Base-by-base conservation (phyloP, 2,113 vertebrate species). In the Siniperca chuatsi region DNA sequence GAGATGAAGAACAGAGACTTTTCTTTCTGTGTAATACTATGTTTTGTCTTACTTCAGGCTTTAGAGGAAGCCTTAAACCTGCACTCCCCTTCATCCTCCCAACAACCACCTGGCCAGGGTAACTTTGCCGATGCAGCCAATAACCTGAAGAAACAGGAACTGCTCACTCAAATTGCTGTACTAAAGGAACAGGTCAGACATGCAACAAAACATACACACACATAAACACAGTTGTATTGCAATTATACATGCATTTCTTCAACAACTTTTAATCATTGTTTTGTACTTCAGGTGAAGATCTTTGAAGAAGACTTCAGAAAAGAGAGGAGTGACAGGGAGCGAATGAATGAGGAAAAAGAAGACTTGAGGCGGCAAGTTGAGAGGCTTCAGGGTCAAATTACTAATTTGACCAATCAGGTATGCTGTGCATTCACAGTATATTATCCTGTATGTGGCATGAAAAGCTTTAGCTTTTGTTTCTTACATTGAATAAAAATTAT, bases 301-400 rank as follows among this genome's bases (percentile, higher is more conserved):
- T 99, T 99, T 0, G 98, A 99, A 90, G 98, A 99, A 81, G 98
- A 99, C 83, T 99, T 99, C 90, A 97, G 98, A 79, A 96, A 97
- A 92, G 98, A 99, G 84, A 95, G 98, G 72, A 98, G 98, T 0
- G 98, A 99, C 90, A 92, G 98, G 44, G 98, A 99, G 79, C 96
- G 98, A 52, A 99, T 99, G 98, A 99, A 99, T 1, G 98, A 99
- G 90, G 98, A 99, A 89, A 99, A 99, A 84, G 98, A 99, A 66
- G 98, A 98, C 73, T 90, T 99, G 89, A 98, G 97, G 89, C 96
- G 97, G 89, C 97, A 99, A 88, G 94, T 99, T 85, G 98, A 99
- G 83, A 96, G 97, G 77, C 94, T 99, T 54, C 97, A 99, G 95
- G 97, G 97, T 88, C 98, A 99, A 93, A 92, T 99, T 90, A 95